phyloP scores from a whole-genome alignment of 2,888 invertebrate species.

The Papilio protenor region DNA sequence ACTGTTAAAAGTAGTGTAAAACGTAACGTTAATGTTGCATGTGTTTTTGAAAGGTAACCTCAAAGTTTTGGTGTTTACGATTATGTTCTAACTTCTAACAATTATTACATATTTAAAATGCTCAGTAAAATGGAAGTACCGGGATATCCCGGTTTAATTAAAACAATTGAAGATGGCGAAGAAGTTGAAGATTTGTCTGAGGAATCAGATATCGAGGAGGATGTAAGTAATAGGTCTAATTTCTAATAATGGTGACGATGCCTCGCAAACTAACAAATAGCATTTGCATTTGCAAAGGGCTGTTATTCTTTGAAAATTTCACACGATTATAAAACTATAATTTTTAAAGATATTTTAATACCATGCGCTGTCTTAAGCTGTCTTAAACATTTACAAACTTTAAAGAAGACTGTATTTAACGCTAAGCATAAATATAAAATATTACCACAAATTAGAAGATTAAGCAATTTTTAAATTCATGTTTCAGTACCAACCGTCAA shows the following conservation, averaged over 20 bases:
- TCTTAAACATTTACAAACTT: no score
- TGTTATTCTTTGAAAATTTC: no score
- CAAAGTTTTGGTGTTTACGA: constrained; percentile 25
- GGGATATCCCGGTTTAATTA: constrained; percentile 86
- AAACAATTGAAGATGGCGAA: constrained; percentile 93
- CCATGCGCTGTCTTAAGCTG: no score
- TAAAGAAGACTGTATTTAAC: no score
- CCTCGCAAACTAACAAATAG: no score
- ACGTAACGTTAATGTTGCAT: constrained; percentile 49
- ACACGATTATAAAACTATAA: no score
- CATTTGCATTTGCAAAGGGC: no score
- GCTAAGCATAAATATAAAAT: no score
- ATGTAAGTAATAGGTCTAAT: constrained; percentile 77
- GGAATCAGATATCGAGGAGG: constrained; percentile 91
- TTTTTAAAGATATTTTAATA: no score
- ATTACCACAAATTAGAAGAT: no score
- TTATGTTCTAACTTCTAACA: constrained; percentile 9
- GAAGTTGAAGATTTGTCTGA: constrained; percentile 92
- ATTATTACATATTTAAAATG: constrained; percentile 20
- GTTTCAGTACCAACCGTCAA: constrained; percentile 92
- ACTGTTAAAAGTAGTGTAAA: background rate
- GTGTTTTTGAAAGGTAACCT: constrained; percentile 66
- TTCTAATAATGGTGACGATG: no score
- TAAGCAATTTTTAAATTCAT: constrained; percentile 33
- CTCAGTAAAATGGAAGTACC: constrained; percentile 55